phyloP scores from a whole-genome alignment of 2,888 invertebrate genomes.

The Plutella xylostella region DNA sequence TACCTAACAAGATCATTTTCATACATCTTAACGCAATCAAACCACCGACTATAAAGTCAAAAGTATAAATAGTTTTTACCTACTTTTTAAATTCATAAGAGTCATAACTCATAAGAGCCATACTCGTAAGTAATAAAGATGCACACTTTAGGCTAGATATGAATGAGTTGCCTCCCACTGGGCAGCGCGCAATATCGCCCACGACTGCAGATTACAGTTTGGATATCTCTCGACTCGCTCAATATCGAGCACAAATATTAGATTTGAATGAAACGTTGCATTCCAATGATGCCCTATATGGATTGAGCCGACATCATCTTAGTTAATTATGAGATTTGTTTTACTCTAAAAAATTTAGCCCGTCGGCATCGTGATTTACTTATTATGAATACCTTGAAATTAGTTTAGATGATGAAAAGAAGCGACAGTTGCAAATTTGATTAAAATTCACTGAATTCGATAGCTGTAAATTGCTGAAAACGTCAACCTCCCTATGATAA shows the following conservation, averaged over 20 bases:
- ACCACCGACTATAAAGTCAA: neutral
- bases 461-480: slow-evolving; percentile 24
- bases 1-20: no score
- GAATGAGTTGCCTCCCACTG: neutral
- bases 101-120: no score
- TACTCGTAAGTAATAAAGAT: no score
- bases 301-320: no score
- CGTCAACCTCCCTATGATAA: slow-evolving; percentile 24
- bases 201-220: slow-evolving; percentile 23
- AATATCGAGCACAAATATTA: neutral
- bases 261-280: neutral
- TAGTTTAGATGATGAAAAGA: no score
- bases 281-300: neutral
- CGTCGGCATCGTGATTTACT: neutral
- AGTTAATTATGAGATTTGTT: no score
- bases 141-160: neutral
- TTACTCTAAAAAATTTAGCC: neutral
- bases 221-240: neutral
- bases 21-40: no score
- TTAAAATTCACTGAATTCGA: slow-evolving; percentile 15
- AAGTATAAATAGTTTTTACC: neutral
- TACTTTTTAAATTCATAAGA: neutral
- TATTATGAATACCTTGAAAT: no score
- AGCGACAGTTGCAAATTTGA: slow-evolving; percentile 20
- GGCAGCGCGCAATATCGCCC: slow-evolving; percentile 31